Evolutionary conservation across 1,140 invertebrate species (phyloP), one percentile per base, ranked within the genome.

Genomic region (Pseudomyrmex concolor): DNA sequence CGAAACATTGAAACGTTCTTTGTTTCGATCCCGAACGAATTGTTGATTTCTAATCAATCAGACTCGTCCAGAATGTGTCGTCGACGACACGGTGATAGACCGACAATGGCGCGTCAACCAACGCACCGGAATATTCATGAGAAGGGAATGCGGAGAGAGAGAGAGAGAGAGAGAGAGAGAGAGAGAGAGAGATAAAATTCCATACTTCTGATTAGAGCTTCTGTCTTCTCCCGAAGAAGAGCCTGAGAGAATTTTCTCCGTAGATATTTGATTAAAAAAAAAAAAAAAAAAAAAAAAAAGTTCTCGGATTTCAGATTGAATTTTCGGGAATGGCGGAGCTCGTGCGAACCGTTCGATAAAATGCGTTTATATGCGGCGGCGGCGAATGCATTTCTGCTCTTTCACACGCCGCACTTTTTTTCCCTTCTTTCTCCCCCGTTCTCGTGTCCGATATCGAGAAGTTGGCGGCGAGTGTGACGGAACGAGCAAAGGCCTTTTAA

Each of bases 61-160:
- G 17, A 63, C 66, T 34, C 34, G 34, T 0, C 34, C 34, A 5
- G 34, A 34, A 34, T 34, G 5, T 34, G 34, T 34, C 34, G 5
- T 34, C 34, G 34, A 34, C 34, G 76, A 86, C 71, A 48, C 67
- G 74, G 83, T 82, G 78, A 85, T 86, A 89, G 90, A 87, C 34
- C 87, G 86, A 91, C 89, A 91, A 90, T 89, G 84, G 68, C 83
- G 51, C 74, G 83, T 78, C 13, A 13, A 45, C 13, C 13, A 3
- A 19, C 43, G 57, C 83, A 77, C 64, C 81, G 72, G 90, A 91
- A 91, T 91, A 91, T 91, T 89, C 90, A 91, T 91, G 90, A 91
- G 85, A 43, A 19, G 63, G 22, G 25, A 10, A 78, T 15, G 51
- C 64, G 63, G 12, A 62, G 64, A 34, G 80, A 87, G 87, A 91